A percentile compares a stretch with the other conserved stretches of the same genome.
Evolutionary conservation across 1,140 invertebrate genomes (phyloP).

Genomic region (Cydia splendana): DNA sequence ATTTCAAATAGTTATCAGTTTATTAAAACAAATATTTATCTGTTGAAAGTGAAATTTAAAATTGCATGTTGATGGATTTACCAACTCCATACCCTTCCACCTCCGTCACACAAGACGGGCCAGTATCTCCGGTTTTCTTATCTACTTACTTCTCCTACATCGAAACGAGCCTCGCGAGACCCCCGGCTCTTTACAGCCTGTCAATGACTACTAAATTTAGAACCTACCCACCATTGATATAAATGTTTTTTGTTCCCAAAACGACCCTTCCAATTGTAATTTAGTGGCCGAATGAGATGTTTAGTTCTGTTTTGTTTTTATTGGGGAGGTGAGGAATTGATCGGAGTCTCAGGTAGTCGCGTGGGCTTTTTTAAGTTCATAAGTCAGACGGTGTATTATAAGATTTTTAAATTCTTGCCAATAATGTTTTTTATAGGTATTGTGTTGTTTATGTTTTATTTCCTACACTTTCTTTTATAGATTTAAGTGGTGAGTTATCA

Average conservation of each 20-base stretch:
- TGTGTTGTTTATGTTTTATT: no score
- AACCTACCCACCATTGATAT: conserved; percentile 76
- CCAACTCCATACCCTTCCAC: conserved; percentile 41
- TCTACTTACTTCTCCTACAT: conserved; percentile 62
- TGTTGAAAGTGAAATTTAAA: conserved; percentile 34
- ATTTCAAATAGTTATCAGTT: no score
- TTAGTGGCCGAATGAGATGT: conserved; percentile 61
- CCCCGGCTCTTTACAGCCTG: conserved; percentile 72
- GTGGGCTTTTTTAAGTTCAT: no score
- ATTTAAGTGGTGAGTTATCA: no score
- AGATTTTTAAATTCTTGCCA: no score
- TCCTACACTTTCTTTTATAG: no score
- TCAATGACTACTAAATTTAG: conserved; percentile 78
- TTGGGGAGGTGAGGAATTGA: conserved; percentile 1
- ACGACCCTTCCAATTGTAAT: conserved; percentile 77
- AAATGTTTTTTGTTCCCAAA: conserved; percentile 79
- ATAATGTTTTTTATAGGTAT: no score
- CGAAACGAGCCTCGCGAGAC: conserved; percentile 66
- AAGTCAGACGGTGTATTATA: no score
- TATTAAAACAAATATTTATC: no score
- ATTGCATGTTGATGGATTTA: conserved; percentile 25
- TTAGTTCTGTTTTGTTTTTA: conserved; percentile 32
- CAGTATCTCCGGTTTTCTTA: conserved; percentile 64
- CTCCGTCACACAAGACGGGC: conserved; percentile 40
- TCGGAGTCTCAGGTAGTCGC: conserved; percentile 9